A percentile compares a stretch with the other conserved stretches of the same genome.
Evolutionary conservation across 2,797 vertebrate genomes (phyloP).

Genomic region (Lepus townsendii): DNA sequence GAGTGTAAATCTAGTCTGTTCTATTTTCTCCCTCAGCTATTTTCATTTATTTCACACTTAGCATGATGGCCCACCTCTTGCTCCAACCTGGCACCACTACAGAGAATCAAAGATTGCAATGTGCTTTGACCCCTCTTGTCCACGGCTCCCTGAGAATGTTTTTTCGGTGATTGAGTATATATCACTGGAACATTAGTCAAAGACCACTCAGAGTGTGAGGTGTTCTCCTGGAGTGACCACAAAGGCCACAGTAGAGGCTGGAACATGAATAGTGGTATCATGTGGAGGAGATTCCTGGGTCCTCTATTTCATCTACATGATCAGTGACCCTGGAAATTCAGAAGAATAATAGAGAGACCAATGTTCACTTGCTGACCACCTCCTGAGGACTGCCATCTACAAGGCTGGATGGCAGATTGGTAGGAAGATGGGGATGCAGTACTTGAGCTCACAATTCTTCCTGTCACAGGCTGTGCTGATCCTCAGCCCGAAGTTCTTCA

Average conservation of each 20-base stretch:
- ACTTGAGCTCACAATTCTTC: background rate
- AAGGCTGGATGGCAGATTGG: too few species aligned
- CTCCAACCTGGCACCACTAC: background rate
- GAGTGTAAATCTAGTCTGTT: background rate
- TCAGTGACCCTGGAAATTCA: background rate
- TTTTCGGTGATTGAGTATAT: background rate
- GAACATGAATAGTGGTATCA: background rate
- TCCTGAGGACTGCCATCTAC: background rate
- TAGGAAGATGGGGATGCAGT: background rate
- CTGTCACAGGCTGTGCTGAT: background rate
- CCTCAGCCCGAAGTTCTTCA: background rate
- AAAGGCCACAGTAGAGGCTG: background rate
- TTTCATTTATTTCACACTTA: background rate
- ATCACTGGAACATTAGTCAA: background rate
- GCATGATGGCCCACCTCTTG: background rate
- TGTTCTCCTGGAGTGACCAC: background rate
- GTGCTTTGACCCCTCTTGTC: background rate
- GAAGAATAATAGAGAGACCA: background rate
- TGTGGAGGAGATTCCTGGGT: background rate
- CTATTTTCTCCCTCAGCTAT: background rate
- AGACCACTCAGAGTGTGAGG: background rate
- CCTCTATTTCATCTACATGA: background rate
- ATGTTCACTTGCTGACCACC: background rate
- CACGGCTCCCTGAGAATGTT: background rate
- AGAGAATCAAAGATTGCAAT: background rate